A percentile compares a stretch with the other conserved stretches of the same genome.
These are phyloP conservation scores for Anguilla anguilla DNA, from an alignment of 2,797 vertebrate species.

Conservation along the genomic window DNA sequence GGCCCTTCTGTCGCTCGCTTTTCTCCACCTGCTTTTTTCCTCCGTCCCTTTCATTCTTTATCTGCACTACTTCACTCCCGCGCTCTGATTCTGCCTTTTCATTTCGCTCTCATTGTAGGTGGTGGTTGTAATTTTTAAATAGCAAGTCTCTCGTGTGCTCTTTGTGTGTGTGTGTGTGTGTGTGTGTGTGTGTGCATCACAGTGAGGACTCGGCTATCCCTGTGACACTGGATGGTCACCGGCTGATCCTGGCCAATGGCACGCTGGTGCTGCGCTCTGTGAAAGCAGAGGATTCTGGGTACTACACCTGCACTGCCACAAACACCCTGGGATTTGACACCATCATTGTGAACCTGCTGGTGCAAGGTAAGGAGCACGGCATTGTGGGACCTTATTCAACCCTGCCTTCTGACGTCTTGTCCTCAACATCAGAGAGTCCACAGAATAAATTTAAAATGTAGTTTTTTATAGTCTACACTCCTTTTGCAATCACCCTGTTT, in stretches of 20 bases:
- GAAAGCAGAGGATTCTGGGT: constrained; percentile 95
- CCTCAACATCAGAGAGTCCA: not conserved
- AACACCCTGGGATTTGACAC: constrained; percentile 97
- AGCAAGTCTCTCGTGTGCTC: not conserved
- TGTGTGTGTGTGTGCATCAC: not conserved
- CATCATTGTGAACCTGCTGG: constrained; percentile 95
- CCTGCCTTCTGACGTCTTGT: not conserved
- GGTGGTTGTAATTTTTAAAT: not conserved
- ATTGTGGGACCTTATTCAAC: not conserved
- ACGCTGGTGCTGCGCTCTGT: constrained; percentile 91
- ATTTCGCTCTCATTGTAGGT: not conserved
- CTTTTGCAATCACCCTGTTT: not conserved
- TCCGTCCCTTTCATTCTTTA: not conserved
- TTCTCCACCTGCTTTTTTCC: not conserved
- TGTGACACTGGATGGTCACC: constrained; percentile 86
- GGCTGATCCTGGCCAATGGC: constrained; percentile 89
- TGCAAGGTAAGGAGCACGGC: constrained; percentile 83
- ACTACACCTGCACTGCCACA: constrained; percentile 97
- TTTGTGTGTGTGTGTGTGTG: not conserved
- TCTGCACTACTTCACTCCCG: not conserved
- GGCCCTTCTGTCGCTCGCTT: not conserved
- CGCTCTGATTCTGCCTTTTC: not conserved
- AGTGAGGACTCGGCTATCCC: constrained; percentile 95
- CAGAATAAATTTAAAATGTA: not conserved
- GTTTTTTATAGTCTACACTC: not conserved